phyloP scores from a whole-genome alignment of 2,888 invertebrate species.

The Phalangium opilio region DNA sequence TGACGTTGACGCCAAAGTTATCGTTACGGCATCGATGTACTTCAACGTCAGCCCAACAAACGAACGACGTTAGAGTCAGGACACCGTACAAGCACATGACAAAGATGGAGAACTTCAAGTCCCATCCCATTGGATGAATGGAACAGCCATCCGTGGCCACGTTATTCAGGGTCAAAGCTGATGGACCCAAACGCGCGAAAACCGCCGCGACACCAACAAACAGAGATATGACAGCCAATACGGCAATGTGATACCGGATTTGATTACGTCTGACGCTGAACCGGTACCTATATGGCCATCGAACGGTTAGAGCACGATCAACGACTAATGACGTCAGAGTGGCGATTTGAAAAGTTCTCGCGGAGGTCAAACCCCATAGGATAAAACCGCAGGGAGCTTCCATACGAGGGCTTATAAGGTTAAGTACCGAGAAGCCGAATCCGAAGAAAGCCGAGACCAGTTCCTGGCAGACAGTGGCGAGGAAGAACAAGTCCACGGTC shows the following conservation, averaged over 20 bases:
- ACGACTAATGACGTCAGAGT: conserved; percentile 37
- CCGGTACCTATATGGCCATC: conserved; percentile 28
- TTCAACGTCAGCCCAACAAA: background rate
- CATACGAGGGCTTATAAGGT: conserved; percentile 13
- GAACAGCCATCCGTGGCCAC: conserved; percentile 19
- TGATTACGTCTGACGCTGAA: conserved; percentile 29
- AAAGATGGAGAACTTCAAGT: conserved; percentile 10
- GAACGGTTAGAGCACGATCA: conserved; percentile 33
- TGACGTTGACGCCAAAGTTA: too few species aligned
- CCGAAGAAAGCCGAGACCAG: conserved; percentile 18
- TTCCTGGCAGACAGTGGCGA: conserved; percentile 32
- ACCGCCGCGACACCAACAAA: conserved; percentile 41
- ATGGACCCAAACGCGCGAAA: conserved; percentile 27
- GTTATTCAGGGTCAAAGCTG: background rate
- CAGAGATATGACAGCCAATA: conserved; percentile 37
- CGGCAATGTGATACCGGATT: conserved; percentile 37
- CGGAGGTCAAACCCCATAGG: conserved; percentile 37
- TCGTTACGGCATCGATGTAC: background rate
- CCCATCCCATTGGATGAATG: conserved; percentile 11
- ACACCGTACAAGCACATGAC: conserved; percentile 8
- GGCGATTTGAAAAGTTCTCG: conserved; percentile 39
- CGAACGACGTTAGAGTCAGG: conserved; percentile 5
- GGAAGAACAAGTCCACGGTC: conserved; percentile 38
- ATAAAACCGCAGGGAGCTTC: conserved; percentile 32
- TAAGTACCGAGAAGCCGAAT: conserved; percentile 20